A percentile compares a stretch with the other conserved stretches of the same genome.
phyloP scores from a whole-genome alignment of 35 echinoderm and acorn worm genomes.

The Amphiura filiformis region DNA sequence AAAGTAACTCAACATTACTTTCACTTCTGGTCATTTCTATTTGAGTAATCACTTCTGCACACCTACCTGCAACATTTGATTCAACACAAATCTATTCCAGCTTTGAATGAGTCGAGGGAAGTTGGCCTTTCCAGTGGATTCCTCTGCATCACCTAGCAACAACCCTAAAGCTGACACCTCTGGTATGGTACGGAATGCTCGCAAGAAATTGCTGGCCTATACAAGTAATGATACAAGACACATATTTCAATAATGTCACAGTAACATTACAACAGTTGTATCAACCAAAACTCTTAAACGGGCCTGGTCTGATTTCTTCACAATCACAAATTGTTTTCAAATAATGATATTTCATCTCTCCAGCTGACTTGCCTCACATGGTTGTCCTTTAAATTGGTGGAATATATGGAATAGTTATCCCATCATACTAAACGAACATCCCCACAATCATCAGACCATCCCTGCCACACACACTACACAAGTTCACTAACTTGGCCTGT shows the following conservation, averaged over 20 bases:
- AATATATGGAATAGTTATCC: not conserved
- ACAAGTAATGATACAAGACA: not conserved
- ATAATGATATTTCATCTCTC: too few species aligned
- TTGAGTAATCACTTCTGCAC: too few species aligned
- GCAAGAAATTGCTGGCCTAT: conserved; percentile 88
- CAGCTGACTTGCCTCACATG: too few species aligned
- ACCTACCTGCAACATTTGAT: conserved; percentile 85
- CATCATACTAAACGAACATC: too few species aligned
- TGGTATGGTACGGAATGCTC: conserved; percentile 98
- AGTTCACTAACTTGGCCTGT: not conserved
- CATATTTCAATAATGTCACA: not conserved
- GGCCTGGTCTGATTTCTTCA: too few species aligned
- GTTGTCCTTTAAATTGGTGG: not conserved
- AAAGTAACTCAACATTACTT: too few species aligned
- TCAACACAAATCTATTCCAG: conserved; percentile 89
- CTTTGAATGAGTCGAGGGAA: conserved; percentile 88
- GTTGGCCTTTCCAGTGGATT: conserved; percentile 83
- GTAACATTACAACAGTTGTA: too few species aligned
- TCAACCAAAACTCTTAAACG: too few species aligned
- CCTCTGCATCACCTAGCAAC: conserved; percentile 84
- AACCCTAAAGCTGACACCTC: conserved; percentile 89
- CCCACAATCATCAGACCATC: too few species aligned
- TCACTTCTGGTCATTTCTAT: too few species aligned
- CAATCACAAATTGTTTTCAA: too few species aligned
- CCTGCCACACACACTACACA: not conserved